Evolutionary conservation across 2,888 invertebrate species (phyloP), one percentile per base, ranked within the genome.

Genomic region (Cosmia pyralina): DNA sequence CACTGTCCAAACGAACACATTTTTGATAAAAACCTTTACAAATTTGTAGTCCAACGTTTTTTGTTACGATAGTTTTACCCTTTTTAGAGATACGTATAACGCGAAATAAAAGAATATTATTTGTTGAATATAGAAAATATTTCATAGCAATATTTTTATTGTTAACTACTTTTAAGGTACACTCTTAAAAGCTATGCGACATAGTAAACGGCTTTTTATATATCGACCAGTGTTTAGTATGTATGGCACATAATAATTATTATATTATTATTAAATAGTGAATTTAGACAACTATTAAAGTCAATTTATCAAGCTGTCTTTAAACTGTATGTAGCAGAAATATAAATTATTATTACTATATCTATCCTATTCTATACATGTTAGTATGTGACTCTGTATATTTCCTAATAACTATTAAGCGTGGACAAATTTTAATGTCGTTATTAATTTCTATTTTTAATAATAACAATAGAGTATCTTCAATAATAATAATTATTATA

Each of bases 131-230:
- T 91, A 90, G 86, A 84, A 84, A 88, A 90, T 92, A 92, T 92
- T 92, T 92, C 91, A 90, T 93, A 93, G 91, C 91, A 90, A 91
- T 92, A 91, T 93, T 93, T 93, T 92, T 84, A 93, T 94, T 94
- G 96, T 96, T 96, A 93, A 95, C 96, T 96, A 96, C 96, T 96
- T 95, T 88, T 96, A 96, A 96, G 95, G 86, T 85, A 86, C 86
- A 88, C 90, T 88, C 88, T 90, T 93, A 92, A 90, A 85, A 87
- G 93, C 92, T 92, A 90, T 86, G 91, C 91, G 86, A 87, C 82
- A 87, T 73, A 83, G 77, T 75, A 88, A 83, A 88, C 87, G 78
- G 88, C 90, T 91, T 92, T 91, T 88, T 89, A 90, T 88, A 89
- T 90, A 89, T 91, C 88, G 92, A 92, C 92, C 92, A 92, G 90